Conservation (phyloP, 2,113 vertebrate genomes). For the Notothenia coriiceps region DNA sequence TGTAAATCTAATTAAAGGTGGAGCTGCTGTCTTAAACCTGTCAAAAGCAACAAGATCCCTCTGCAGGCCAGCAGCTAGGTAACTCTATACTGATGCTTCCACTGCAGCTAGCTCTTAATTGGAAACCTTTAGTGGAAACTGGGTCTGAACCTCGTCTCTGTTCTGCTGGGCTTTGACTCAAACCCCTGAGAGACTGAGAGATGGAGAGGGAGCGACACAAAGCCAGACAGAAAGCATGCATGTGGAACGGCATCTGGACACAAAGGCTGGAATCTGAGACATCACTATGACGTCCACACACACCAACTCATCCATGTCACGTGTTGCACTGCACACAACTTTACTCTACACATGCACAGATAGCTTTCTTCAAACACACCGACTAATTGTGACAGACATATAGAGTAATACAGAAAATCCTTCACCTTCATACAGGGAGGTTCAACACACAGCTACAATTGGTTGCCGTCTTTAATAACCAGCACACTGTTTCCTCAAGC, state of each 20-base stretch:
- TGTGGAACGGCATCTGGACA: slow-evolving; percentile 85
- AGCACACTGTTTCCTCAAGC: slow-evolving; percentile 75
- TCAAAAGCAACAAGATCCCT: slow-evolving; percentile 72
- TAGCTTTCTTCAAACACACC: slow-evolving; percentile 16
- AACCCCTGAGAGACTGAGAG: slow-evolving; percentile 48
- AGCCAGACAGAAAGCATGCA: slow-evolving; percentile 69
- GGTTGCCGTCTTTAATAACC: slow-evolving; percentile 58
- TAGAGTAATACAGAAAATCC: slow-evolving; percentile 19
- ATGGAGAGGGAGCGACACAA: slow-evolving; percentile 57
- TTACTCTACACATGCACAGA: slow-evolving; percentile 1
- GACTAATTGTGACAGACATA: slow-evolving; percentile 24
- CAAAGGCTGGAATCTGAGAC: slow-evolving; percentile 83
- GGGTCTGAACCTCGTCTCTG: slow-evolving; percentile 22
- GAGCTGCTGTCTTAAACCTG: slow-evolving; percentile 70
- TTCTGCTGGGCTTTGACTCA: slow-evolving; percentile 42
- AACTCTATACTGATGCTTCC: slow-evolving; percentile 67
- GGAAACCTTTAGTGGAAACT: slow-evolving; percentile 54
- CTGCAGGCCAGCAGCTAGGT: slow-evolving; percentile 49
- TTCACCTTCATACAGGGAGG: slow-evolving; percentile 38
- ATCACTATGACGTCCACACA: slow-evolving; percentile 52
- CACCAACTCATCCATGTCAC: slow-evolving; percentile 29
- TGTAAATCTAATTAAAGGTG: slow-evolving; percentile 75
- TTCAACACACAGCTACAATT: slow-evolving; percentile 63
- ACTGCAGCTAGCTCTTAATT: slow-evolving; percentile 27
- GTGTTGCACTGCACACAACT: background rate